Base-by-base conservation (phyloP, 2,113 vertebrate species). In the Paralichthys olivaceus region DNA sequence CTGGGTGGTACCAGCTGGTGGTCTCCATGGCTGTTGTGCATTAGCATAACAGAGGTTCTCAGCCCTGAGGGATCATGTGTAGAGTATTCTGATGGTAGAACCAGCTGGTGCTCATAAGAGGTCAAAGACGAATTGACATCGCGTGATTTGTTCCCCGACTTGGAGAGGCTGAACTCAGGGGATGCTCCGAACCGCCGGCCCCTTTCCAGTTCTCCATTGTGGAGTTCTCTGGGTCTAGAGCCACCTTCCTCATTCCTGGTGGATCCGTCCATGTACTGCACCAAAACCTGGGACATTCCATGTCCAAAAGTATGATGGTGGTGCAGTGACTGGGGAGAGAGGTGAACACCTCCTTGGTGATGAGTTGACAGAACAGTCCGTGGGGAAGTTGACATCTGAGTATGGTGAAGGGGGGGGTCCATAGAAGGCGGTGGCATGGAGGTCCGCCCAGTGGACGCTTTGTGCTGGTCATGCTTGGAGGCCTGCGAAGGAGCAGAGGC, bases 181-280 rank as follows among this genome's bases (percentile, higher is more conserved):
- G 63, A 94, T 29, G 55, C 19, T 56, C 93, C 93, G 0, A 94
- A 97, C 55, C 95, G 86, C 78, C 96, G 92, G 54, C 95, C 93
- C 79, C 94, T 93, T 85, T 96, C 97, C 87, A 97, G 89, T 90
- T 98, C 97, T 0, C 98, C 98, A 0, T 99, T 99, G 81, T 96
- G 94, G 49, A 97, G 91, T 91, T 98, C 96, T 90, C 97, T 95
- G 77, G 91, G 84, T 81, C 96, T 90, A 85, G 91, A 70, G 51
- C 72, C 58, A 14, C 69, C 86, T 75, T 96, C 94, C 69, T 97
- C 97, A 0, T 96, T 98, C 72, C 94, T 88, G 70, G 84, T 34
- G 57, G 92, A 91, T 63, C 95, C 88, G 61, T 98, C 96, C 0
- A 91, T 66, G 87, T 98, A 98, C 65, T 97, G 97, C 84, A 98